A percentile compares a stretch with the other conserved stretches of the same genome.
Evolutionary conservation across 2,888 invertebrate genomes (phyloP).

Genomic region (Agrenia bidenticulata): DNA sequence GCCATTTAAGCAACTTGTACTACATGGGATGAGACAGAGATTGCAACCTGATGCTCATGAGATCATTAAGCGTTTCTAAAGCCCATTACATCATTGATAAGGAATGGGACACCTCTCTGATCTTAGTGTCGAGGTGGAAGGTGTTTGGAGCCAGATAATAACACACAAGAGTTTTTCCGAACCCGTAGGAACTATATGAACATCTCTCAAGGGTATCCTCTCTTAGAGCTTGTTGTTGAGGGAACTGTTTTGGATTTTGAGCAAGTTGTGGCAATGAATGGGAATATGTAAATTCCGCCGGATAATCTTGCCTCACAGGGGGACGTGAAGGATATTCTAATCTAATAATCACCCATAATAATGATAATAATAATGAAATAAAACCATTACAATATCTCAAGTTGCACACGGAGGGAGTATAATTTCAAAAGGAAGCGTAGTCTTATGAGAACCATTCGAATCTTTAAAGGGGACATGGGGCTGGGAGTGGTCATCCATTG

Average conservation of each 20-base stretch:
- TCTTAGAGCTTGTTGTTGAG: neutral
- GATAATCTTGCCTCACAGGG: slow-evolving; percentile 4
- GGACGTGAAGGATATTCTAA: neutral
- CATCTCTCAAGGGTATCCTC: too few relatives aligned
- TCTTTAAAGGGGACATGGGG: too few relatives aligned
- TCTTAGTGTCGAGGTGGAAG: neutral
- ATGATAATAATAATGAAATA: neutral
- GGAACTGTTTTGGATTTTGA: neutral
- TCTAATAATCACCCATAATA: neutral
- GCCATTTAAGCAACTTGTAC: too few relatives aligned
- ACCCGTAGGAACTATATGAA: too few relatives aligned
- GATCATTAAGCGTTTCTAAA: neutral
- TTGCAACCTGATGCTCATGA: too few relatives aligned
- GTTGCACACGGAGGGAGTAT: too few relatives aligned
- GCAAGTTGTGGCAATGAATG: neutral
- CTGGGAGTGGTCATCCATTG: too few relatives aligned
- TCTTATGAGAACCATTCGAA: too few relatives aligned
- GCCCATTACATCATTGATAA: slow-evolving; percentile 1
- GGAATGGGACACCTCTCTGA: slow-evolving; percentile 1
- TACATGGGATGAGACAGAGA: too few relatives aligned
- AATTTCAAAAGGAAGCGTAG: too few relatives aligned
- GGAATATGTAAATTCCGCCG: neutral
- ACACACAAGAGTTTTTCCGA: neutral
- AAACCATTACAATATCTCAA: neutral
- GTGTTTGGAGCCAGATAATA: slow-evolving; percentile 4